Conservation (phyloP, 37 sponge, comb jelly and placozoan species). For the Cliona cf. orientalis region DNA sequence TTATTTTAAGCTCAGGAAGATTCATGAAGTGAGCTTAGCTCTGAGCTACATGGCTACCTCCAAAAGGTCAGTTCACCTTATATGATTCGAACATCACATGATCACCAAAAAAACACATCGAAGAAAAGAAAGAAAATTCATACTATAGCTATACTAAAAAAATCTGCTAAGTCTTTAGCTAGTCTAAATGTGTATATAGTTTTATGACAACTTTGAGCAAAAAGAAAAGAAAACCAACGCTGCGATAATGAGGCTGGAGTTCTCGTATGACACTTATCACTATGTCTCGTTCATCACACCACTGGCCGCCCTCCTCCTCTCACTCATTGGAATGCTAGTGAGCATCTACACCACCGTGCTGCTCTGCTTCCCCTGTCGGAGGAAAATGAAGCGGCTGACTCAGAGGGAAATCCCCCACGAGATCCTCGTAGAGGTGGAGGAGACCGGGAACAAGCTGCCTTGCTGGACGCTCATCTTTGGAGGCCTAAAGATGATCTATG, state of each 20-base stretch:
- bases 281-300: neutral
- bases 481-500: slow-evolving; percentile 34
- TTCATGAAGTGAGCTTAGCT: no score
- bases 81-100: no score
- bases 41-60: no score
- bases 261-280: neutral
- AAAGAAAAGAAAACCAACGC: no score
- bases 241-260: neutral
- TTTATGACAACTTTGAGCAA: no score
- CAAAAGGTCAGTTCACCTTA: no score
- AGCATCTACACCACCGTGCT: slow-evolving; percentile 21
- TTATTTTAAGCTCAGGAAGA: no score
- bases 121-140: no score
- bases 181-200: no score
- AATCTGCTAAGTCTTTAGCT: no score
- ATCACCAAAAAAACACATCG: no score
- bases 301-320: slow-evolving; percentile 7
- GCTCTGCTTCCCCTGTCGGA: slow-evolving; percentile 21
- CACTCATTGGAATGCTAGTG: slow-evolving; percentile 5
- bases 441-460: neutral
- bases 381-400: neutral
- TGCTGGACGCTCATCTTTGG: slow-evolving; percentile 47
- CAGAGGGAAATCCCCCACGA: neutral
- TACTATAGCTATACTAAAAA: no score
- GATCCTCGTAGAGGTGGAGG: neutral